phyloP scores from a whole-genome alignment of 2,888 invertebrate species.

The Dioctria rufipes region DNA sequence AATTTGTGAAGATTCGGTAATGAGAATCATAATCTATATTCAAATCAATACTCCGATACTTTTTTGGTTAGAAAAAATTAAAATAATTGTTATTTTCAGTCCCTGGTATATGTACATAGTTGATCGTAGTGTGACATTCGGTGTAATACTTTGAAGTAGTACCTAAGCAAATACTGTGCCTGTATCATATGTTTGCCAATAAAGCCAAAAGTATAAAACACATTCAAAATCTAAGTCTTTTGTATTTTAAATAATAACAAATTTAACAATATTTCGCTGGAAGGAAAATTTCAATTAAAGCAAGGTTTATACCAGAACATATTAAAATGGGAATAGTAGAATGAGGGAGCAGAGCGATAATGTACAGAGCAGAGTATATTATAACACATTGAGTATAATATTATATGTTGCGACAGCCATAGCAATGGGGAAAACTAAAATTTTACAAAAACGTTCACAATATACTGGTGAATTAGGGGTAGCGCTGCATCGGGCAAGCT shows the following conservation, averaged over 20 bases:
- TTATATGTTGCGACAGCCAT: slow-evolving; percentile 55
- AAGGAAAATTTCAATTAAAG: slow-evolving; percentile 14
- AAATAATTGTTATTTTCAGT: too few relatives aligned
- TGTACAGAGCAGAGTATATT: slow-evolving; percentile 49
- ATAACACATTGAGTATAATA: slow-evolving; percentile 47
- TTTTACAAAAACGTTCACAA: slow-evolving; percentile 48
- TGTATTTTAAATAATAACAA: not conserved
- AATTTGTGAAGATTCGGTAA: too few relatives aligned
- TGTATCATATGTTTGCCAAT: not conserved
- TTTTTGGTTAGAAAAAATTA: too few relatives aligned
- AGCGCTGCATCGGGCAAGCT: slow-evolving; percentile 66
- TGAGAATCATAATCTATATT: too few relatives aligned
- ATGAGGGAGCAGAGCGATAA: slow-evolving; percentile 44
- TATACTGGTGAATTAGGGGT: slow-evolving; percentile 59
- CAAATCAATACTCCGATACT: too few relatives aligned
- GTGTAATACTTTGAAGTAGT: too few relatives aligned
- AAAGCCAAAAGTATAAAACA: not conserved
- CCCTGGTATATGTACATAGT: too few relatives aligned
- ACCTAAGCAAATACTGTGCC: not conserved
- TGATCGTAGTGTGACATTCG: too few relatives aligned
- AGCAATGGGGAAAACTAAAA: slow-evolving; percentile 51
- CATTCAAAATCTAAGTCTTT: not conserved
- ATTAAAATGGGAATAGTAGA: slow-evolving; percentile 29
- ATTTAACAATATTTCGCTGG: slow-evolving; percentile 32
- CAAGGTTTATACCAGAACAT: slow-evolving; percentile 3